Conservation (phyloP, 2,797 vertebrate species). For the Gymnoscopelus braueri region DNA sequence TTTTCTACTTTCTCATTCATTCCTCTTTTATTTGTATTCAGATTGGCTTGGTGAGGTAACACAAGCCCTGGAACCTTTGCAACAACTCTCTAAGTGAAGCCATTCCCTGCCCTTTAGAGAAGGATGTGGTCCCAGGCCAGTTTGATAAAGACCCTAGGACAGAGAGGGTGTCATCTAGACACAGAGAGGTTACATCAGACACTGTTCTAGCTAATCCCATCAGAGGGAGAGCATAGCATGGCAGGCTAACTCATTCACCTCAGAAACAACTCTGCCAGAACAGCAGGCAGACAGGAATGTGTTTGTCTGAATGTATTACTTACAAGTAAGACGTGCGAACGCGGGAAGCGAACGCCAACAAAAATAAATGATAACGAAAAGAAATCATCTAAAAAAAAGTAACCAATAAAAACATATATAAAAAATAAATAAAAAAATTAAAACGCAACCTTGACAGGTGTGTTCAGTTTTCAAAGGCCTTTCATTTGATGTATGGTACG, state of each 20-base stretch:
- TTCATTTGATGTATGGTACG: too few species aligned
- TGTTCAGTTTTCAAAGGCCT: too few species aligned
- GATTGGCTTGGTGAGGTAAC: constrained; percentile 50
- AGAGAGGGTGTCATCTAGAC: constrained; percentile 42
- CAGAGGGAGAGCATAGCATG: constrained; percentile 63
- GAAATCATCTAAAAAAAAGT: too few species aligned
- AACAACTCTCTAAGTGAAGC: constrained; percentile 44
- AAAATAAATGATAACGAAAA: too few species aligned
- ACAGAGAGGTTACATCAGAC: constrained; percentile 52
- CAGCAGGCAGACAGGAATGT: constrained; percentile 73
- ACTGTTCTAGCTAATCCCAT: constrained; percentile 68
- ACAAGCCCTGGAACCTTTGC: constrained; percentile 45
- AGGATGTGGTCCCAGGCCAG: constrained; percentile 52
- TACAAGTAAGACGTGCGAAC: constrained; percentile 43
- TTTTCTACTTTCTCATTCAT: constrained; percentile 28
- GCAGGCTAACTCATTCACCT: constrained; percentile 64
- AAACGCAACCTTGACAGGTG: too few species aligned
- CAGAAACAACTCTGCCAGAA: constrained; percentile 65
- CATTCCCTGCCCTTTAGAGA: constrained; percentile 63
- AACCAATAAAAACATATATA: too few species aligned
- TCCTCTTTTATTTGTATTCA: constrained; percentile 41
- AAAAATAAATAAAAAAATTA: too few species aligned
- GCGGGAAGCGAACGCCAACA: too few species aligned
- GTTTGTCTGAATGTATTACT: constrained; percentile 70
- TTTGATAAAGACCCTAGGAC: constrained; percentile 37